phyloP scores from a whole-genome alignment of 2,888 invertebrate genomes.

The Ormia ochracea region DNA sequence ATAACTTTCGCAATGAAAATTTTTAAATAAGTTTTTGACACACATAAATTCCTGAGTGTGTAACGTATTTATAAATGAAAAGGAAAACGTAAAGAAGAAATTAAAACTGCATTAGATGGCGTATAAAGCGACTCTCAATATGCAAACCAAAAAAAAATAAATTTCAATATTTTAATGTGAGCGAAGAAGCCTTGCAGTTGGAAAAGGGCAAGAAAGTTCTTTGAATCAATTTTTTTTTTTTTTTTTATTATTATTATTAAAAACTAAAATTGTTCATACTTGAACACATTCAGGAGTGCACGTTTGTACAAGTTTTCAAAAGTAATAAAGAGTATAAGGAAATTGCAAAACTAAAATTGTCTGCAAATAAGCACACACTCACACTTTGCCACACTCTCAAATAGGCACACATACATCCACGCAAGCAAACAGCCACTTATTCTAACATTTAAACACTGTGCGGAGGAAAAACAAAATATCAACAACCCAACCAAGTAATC shows the following conservation, averaged over 20 bases:
- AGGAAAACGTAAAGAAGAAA: slow-evolving; percentile 36
- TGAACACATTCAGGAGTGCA: slow-evolving; percentile 4
- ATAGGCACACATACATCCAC: slow-evolving; percentile 18
- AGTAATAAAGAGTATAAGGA: slow-evolving; percentile 56
- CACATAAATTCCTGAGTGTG: slow-evolving; percentile 26
- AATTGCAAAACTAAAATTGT: slow-evolving; percentile 56
- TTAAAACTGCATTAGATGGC: slow-evolving; percentile 61
- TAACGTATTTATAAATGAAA: slow-evolving; percentile 16
- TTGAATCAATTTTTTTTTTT: slow-evolving; percentile 6
- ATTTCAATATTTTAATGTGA: neutral
- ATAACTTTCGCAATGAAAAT: neutral
- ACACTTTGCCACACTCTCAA: neutral
- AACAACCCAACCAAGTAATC: slow-evolving; percentile 56
- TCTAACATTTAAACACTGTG: slow-evolving; percentile 6
- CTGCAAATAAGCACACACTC: slow-evolving; percentile 21
- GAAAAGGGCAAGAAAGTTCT: slow-evolving; percentile 46
- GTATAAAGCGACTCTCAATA: slow-evolving; percentile 31
- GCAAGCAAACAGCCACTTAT: neutral
- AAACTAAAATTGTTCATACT: slow-evolving; percentile 48
- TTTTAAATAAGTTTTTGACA: neutral
- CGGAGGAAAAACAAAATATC: slow-evolving; percentile 25
- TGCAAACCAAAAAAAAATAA: slow-evolving; percentile 7
- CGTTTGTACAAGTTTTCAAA: slow-evolving; percentile 19
- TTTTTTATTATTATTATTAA: slow-evolving; percentile 34
- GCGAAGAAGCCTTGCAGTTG: slow-evolving; percentile 35